Evolutionary conservation across 2,113 vertebrate genomes (phyloP), one percentile per base, ranked within the genome.

Genomic region (Pterocles gutturalis): DNA sequence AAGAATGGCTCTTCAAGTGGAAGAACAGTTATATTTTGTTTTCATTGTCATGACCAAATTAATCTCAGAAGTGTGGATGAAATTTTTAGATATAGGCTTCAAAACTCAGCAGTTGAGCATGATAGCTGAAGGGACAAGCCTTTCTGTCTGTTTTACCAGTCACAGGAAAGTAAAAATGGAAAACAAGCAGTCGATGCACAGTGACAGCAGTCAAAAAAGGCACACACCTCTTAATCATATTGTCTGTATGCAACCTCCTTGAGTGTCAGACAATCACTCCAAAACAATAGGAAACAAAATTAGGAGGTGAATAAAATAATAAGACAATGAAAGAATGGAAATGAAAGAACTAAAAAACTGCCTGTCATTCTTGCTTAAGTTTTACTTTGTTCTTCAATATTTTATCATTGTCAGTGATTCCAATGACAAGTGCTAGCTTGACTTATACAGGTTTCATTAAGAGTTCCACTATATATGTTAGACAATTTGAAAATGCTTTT

Each of bases 221-320:
- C 85, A 88, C 54, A 73, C 49, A n/a, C 19, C 31, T 83, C 48
- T 90, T 88, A 48, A 87, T 70, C 24, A 24, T 91, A 13, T 65
- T 96, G 60, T 87, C 79, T 95, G 34, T 53, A 53, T 64, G 34
- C 72, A 89, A 55, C 53, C 57, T 81, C 53, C 9, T 0, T 80
- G 67, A 78, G 24, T 75, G 70, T 78, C 76, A 96, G 67, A 61
- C 24, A 91, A 72, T 76, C 76, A 84, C 49, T 93, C 48, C 69
- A 87, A 92, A 89, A 89, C 77, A 95, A 93, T 45, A 93, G 34
- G 31, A 89, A 94, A 76, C 31, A 79, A 64, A 78, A 82, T 84
- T 89, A 84, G 55, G 24, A 64, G 21, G 7, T 54, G 43, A 83
- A 76, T 89, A 87, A 94, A 94, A 88, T 84, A 76, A 72, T 53